phyloP scores from a whole-genome alignment of 2,797 vertebrate species.

The Dicrostonyx torquatus region DNA sequence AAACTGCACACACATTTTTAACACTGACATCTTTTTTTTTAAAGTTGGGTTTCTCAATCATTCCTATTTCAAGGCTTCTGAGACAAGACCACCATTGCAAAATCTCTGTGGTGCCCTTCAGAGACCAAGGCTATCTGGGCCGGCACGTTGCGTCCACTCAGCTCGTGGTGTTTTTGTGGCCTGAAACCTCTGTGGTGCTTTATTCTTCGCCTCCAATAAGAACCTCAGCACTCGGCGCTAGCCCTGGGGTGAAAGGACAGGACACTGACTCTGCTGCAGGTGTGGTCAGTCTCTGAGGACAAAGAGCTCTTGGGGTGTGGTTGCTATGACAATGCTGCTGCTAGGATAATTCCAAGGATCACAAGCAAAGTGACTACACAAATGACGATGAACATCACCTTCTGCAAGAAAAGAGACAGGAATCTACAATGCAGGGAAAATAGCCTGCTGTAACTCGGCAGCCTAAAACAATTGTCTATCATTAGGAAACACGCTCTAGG shows the following conservation, averaged over 20 bases:
- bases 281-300: conserved; percentile 62
- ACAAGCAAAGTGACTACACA: conserved; percentile 88
- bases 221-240: not conserved
- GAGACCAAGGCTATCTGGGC: conserved; percentile 10
- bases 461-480: not conserved
- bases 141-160: not conserved
- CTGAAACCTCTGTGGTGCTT: not conserved
- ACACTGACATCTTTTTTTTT: conserved; percentile 78
- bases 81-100: conserved; percentile 45
- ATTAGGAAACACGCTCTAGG: not conserved
- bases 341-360: conserved; percentile 91
- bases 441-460: not conserved
- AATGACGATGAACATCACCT: conserved; percentile 89
- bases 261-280: conserved; percentile 40
- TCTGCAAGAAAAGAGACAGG: conserved; percentile 87
- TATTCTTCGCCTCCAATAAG: not conserved
- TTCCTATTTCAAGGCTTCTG: conserved; percentile 61
- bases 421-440: conserved; percentile 32
- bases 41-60: conserved; percentile 45
- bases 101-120: not conserved
- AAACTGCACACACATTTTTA: conserved; percentile 65
- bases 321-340: conserved; percentile 85
- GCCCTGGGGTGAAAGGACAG: not conserved
- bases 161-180: not conserved
- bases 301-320: conserved; percentile 62